Base-by-base conservation (phyloP, 2,888 invertebrate genomes). In the Blastobasis lacticolella region DNA sequence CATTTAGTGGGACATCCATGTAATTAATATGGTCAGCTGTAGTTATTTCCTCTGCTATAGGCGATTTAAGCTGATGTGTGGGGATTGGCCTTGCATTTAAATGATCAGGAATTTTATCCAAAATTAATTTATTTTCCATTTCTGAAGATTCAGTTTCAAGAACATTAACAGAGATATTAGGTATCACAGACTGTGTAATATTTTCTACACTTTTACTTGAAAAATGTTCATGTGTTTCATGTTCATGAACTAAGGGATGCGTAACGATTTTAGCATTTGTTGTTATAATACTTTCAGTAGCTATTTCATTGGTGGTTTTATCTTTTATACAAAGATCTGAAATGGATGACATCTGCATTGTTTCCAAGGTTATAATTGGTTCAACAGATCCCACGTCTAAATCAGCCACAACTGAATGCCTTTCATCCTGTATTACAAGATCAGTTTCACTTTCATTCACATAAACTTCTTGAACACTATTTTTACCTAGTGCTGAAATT, bases 381-480 rank as follows among this genome's bases (percentile, higher is more conserved):
- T 93, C 92, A 58, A 90, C 85, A 37, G 91, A 80, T 56, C 89
- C 88, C 6, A 94, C 61, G 36, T 83, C 89, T 42, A 89, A 68
- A 66, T 91, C 90, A n/a, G 93, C 94, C 46, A 78, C 72, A 36
- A 81, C 90, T 52, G 73, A 67, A 10, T 81, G 77, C 55, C 91
- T 91, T 50, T 89, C 85, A 48, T 85, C 83, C 52, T 84, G 86
- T 10, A 87, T 68, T 9, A 76, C 62, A 37, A 93, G 88, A 46
- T 89, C 79, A 46, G 85, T 88, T 84, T 93, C 93, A 45, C 90
- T 90, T 79, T 94, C 94, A 75, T 93, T 92, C 6, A 91, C 67
- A n/a, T 90, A 70, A 0, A 92, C 86, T 73, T 83, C 84, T 62
- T 91, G 88, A 6, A 89, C 87, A 38, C 89, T 68, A 64, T 90